These are phyloP conservation scores for Melanotaenia maccullochi DNA, from an alignment of 2,797 vertebrate species.

Conservation along the genomic window DNA sequence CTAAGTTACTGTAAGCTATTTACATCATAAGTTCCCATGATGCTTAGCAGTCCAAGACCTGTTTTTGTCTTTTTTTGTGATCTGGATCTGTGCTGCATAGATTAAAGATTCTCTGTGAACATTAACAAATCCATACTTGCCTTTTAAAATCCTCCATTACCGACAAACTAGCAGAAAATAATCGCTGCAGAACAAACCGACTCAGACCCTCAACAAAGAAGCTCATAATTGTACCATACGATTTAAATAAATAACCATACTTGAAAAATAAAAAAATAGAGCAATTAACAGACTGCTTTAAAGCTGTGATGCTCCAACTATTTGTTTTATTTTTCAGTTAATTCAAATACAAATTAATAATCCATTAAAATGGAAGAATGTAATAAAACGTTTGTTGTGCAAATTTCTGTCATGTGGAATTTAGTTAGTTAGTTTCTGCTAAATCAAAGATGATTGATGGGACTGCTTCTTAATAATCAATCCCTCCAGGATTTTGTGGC, in stretches of 20 bases:
- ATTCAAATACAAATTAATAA: too few relatives aligned
- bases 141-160: background rate
- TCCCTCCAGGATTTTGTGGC: too few relatives aligned
- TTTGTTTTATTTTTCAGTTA: too few relatives aligned
- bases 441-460: too few relatives aligned
- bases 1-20: constrained; percentile 38
- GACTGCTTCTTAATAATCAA: too few relatives aligned
- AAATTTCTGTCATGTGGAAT: too few relatives aligned
- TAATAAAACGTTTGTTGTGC: too few relatives aligned
- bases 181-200: background rate
- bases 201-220: background rate
- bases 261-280: background rate
- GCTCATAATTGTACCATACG: background rate
- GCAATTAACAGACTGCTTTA: too few relatives aligned
- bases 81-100: background rate
- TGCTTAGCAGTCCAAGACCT: constrained; percentile 32
- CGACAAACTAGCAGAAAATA: background rate
- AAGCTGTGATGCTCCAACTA: too few relatives aligned
- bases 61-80: background rate
- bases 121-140: background rate
- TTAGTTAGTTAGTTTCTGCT: too few relatives aligned
- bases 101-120: background rate
- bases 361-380: too few relatives aligned
- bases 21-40: constrained; percentile 45
- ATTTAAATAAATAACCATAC: background rate